Evolutionary conservation across 2,113 vertebrate genomes (phyloP), one percentile per base, ranked within the genome.

Genomic region (Rhinolophus ferrumequinum): DNA sequence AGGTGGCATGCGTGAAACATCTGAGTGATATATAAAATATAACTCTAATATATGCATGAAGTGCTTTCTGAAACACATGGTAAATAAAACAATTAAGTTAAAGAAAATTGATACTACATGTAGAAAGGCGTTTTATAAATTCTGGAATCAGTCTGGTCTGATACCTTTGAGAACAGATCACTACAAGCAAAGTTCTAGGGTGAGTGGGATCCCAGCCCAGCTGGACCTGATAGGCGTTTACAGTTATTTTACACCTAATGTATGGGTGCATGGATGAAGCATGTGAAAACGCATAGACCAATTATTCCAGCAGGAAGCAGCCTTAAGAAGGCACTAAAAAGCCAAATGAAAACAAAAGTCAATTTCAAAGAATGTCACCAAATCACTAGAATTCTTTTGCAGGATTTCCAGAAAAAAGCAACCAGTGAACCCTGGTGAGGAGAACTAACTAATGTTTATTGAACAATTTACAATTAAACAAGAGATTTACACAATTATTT

Each of bases 311-410:
- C 35, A 86, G 69, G 54, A 85, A 92, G 62, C 4, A 72, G 33
- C 82, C 67, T 82, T 67, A 81, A 73, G 2, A 79, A 81, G 41
- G 67, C 66, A 93, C 73, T 62, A 54, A 85, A 96, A 93, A 70
- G 8, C 9, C 8, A 67, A 13, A 35, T 28, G 47, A 90, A 80
- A 72, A 60, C 82, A 92, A 94, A 96, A 95, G 60, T 64, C 41
- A 80, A 73, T 82, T 96, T 94, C 56, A 70, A 58, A 87, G 26
- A 92, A 75, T 92, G 14, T 15, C 14, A 66, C 33, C 28, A 56
- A 83, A 87, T 72, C 33, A 38, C 83, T 73, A 77, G 30, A 76
- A 67, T 38, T 21, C 28, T 33, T 86, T 62, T 81, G 5, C 30
- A 50, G 58, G 5, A 86, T 22, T 86, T 96, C 56, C 70, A 58